Conservation (phyloP, 35 echinoderm and acorn worm genomes). For the Amphiura filiformis region DNA sequence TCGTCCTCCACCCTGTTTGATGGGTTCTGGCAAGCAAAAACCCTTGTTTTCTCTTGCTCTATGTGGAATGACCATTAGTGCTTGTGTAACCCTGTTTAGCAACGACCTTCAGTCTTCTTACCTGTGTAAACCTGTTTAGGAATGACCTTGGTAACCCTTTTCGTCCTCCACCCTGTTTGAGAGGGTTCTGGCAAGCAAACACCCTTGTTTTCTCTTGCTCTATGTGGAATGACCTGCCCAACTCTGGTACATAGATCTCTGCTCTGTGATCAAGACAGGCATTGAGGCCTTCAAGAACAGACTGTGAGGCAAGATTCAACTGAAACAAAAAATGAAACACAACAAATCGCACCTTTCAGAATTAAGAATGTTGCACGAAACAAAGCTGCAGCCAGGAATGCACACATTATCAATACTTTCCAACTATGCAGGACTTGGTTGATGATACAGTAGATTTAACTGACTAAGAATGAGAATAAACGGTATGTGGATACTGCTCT, state of each 20-base stretch:
- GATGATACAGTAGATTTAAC: too few relatives aligned
- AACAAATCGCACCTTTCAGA: slow-evolving; percentile 20
- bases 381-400: too few relatives aligned
- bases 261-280: slow-evolving; percentile 93
- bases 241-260: slow-evolving; percentile 93
- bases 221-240: slow-evolving; percentile 85
- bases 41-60: slow-evolving; percentile 12
- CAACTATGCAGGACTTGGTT: too few relatives aligned
- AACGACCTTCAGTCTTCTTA: too few relatives aligned
- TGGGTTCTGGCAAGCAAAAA: slow-evolving; percentile 51
- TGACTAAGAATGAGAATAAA: too few relatives aligned
- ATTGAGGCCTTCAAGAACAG: slow-evolving; percentile 94
- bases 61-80: slow-evolving; percentile 42
- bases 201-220: slow-evolving; percentile 74
- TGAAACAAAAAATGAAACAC: slow-evolving; percentile 35
- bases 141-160: slow-evolving; percentile 94
- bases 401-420: too few relatives aligned
- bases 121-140: slow-evolving; percentile 96
- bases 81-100: too few relatives aligned
- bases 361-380: too few relatives aligned
- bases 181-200: slow-evolving; percentile 99
- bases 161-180: slow-evolving; percentile 90
- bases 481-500: too few relatives aligned
- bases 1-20: slow-evolving; percentile 26
- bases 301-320: slow-evolving; percentile 98